These are phyloP conservation scores for Calephelis perditalis DNA, from an alignment of 2,888 invertebrate species.

Conservation along the genomic window DNA sequence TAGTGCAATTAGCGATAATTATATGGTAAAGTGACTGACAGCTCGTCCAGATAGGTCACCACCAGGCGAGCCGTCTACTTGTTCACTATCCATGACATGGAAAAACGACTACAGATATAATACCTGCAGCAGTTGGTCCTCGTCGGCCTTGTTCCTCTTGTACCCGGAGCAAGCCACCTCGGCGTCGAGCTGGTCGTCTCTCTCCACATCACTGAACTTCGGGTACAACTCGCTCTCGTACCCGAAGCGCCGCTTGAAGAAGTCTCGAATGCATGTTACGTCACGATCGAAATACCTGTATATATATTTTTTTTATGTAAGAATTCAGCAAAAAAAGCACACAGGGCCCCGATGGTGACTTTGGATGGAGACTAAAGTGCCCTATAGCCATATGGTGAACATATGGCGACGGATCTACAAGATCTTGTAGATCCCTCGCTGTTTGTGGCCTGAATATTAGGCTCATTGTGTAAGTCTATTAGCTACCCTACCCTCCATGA, in stretches of 20 bases:
- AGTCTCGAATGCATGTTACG: constrained; percentile 93
- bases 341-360: too few species aligned
- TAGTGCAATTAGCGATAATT: too few species aligned
- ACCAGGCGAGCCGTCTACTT: not conserved
- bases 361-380: too few species aligned
- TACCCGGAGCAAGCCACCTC: constrained; percentile 96
- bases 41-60: too few species aligned
- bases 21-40: too few species aligned
- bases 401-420: too few species aligned
- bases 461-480: too few species aligned
- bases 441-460: too few species aligned
- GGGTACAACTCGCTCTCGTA: constrained; percentile 92
- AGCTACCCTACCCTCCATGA: too few species aligned
- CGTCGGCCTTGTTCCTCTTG: constrained; percentile 90
- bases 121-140: constrained; percentile 82
- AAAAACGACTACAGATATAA: not conserved
- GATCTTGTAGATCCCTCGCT: too few species aligned
- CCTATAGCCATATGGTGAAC: too few species aligned
- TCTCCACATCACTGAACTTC: constrained; percentile 84
- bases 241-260: constrained; percentile 92
- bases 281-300: constrained; percentile 94
- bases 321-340: too few species aligned
- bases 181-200: constrained; percentile 90
- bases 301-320: not conserved
- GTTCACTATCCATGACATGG: not conserved